A percentile compares a stretch with the other conserved stretches of the same genome.
phyloP scores from a whole-genome alignment of 2,797 vertebrate species.

The Mastacembelus armatus region DNA sequence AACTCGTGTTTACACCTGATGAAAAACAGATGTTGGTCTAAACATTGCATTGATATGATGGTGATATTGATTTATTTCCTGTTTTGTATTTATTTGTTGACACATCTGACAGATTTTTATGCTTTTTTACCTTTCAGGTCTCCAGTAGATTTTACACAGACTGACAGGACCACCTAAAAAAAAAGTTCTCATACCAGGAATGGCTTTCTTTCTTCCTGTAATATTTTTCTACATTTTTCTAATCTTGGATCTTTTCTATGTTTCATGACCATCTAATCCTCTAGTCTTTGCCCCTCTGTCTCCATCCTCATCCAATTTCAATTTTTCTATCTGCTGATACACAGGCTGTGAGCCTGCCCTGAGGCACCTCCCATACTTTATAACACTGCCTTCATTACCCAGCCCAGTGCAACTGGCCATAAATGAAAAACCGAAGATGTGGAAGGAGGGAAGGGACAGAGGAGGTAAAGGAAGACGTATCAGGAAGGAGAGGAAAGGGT shows the following conservation, averaged over 20 bases:
- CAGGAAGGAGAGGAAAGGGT: slow-evolving; percentile 33
- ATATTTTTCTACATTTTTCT: slow-evolving; percentile 49
- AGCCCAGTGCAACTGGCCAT: slow-evolving; percentile 59
- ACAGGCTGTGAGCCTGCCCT: slow-evolving; percentile 58
- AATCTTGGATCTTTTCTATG: slow-evolving; percentile 50
- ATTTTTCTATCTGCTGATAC: slow-evolving; percentile 67
- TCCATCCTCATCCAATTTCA: slow-evolving; percentile 63
- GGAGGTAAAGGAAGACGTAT: slow-evolving; percentile 33
- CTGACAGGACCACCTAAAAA: background rate
- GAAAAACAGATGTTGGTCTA: background rate
- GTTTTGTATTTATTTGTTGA: slow-evolving; percentile 14
- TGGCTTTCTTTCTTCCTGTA: slow-evolving; percentile 29
- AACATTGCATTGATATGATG: slow-evolving; percentile 13
- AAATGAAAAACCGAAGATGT: slow-evolving; percentile 71
- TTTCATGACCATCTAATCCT: slow-evolving; percentile 65
- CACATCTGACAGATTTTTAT: background rate
- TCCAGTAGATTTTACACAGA: slow-evolving; percentile 1
- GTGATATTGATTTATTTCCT: slow-evolving; percentile 23
- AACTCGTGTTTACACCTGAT: slow-evolving; percentile 6
- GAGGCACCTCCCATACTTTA: slow-evolving; percentile 73
- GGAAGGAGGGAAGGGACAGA: slow-evolving; percentile 33
- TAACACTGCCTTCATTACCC: slow-evolving; percentile 73
- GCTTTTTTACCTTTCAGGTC: background rate
- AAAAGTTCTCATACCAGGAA: slow-evolving; percentile 10
- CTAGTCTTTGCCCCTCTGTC: slow-evolving; percentile 43